Percentiles rank a stretch among this genome's conserved stretches.
Conservation (phyloP, 2,797 vertebrate genomes). For the Propithecus deckenii region DNA sequence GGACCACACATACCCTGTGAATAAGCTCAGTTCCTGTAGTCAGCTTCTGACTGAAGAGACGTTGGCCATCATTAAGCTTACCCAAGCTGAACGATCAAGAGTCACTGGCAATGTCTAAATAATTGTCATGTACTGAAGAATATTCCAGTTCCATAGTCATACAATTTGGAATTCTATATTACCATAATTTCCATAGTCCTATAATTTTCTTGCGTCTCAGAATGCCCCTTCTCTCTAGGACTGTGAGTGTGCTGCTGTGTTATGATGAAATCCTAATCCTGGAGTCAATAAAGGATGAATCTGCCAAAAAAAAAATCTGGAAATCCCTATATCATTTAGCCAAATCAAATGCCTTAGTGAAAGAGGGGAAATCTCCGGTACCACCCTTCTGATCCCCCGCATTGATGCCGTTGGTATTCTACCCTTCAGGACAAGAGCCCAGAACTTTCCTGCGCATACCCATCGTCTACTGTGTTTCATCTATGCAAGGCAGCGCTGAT, state of each 20-base stretch:
- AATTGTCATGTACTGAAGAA: not conserved
- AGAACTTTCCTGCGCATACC: not conserved
- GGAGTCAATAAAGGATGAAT: not conserved
- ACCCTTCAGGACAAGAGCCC: not conserved
- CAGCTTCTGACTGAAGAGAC: not conserved
- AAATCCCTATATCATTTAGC: not conserved
- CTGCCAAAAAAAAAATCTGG: not conserved
- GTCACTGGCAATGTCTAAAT: not conserved
- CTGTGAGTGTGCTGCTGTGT: not conserved
- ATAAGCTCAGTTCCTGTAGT: not conserved
- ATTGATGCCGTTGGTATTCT: not conserved
- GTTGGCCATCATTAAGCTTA: not conserved
- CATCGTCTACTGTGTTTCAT: not conserved
- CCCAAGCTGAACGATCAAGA: too few relatives aligned
- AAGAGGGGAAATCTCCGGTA: not conserved
- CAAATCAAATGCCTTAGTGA: not conserved
- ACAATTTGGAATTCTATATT: not conserved
- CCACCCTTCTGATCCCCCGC: not conserved
- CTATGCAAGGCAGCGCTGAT: not conserved
- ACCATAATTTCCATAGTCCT: not conserved
- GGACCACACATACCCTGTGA: not conserved
- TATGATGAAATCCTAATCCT: not conserved
- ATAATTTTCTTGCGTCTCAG: not conserved
- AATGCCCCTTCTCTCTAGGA: not conserved
- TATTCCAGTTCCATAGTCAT: not conserved